Conservation (phyloP, 2,888 invertebrate species). For the Syrista parreyssii region DNA sequence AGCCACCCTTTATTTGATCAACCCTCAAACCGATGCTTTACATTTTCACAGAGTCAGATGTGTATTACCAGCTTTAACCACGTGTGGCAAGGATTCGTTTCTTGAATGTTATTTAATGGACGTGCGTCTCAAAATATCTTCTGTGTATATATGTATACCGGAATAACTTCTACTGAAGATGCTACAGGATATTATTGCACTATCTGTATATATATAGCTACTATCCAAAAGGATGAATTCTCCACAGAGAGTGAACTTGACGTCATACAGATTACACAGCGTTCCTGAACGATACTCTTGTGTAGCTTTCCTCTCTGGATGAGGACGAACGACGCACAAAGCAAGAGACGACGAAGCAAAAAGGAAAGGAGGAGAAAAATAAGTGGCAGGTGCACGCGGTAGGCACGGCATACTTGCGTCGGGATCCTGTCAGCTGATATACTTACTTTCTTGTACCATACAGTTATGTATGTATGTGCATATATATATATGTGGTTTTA, state of each 20-base stretch:
- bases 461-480: not conserved
- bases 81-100: not conserved
- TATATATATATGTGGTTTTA: not conserved
- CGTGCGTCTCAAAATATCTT: not conserved
- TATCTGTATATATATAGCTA: not conserved
- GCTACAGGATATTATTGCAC: not conserved
- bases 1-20: constrained; percentile 5
- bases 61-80: constrained; percentile 6
- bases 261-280: not conserved
- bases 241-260: not conserved
- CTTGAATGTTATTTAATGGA: not conserved
- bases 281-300: constrained; percentile 1
- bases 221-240: not conserved
- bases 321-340: constrained; percentile 3
- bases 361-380: constrained; percentile 19
- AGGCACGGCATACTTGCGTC: not conserved
- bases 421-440: constrained; percentile 2
- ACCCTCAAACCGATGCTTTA: not conserved
- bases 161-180: not conserved
- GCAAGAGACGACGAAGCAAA: constrained; percentile 4
- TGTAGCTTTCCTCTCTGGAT: not conserved
- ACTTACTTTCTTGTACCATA: not conserved
- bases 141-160: too few relatives aligned
- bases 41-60: constrained; percentile 1
- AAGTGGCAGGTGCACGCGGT: constrained; percentile 24